Conservation (phyloP, 2,113 vertebrate genomes). For the Aegypius monachus region DNA sequence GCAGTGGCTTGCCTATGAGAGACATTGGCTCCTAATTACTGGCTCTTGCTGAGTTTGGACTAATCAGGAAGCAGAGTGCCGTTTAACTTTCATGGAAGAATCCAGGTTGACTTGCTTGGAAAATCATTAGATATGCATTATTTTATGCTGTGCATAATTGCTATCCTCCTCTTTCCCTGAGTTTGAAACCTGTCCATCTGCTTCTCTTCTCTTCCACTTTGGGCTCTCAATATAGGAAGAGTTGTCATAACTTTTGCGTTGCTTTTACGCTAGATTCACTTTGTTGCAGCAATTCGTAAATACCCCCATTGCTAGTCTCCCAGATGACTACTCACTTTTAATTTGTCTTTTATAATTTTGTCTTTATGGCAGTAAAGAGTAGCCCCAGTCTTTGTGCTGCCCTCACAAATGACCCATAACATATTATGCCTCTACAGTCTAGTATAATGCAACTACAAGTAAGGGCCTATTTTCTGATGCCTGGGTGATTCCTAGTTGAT, state of each 20-base stretch:
- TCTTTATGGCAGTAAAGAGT: slow-evolving; percentile 16
- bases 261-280: not conserved
- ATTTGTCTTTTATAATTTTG: slow-evolving; percentile 1
- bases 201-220: not conserved
- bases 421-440: not conserved
- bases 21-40: not conserved
- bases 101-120: not conserved
- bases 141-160: not conserved
- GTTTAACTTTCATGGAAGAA: not conserved
- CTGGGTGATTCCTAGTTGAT: slow-evolving; percentile 15
- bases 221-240: not conserved
- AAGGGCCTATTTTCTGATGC: slow-evolving; percentile 24
- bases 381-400: not conserved
- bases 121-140: not conserved
- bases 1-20: not conserved
- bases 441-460: not conserved
- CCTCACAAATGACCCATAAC: slow-evolving; percentile 8
- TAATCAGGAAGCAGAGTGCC: not conserved
- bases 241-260: not conserved
- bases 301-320: not conserved
- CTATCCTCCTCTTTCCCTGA: not conserved
- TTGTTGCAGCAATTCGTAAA: not conserved
- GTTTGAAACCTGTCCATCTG: not conserved
- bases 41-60: not conserved
- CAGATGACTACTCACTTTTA: not conserved